These are phyloP conservation scores for Cremastobaeus sp. DNA, from an alignment of 2,888 invertebrate genomes.

Conservation along the genomic window DNA sequence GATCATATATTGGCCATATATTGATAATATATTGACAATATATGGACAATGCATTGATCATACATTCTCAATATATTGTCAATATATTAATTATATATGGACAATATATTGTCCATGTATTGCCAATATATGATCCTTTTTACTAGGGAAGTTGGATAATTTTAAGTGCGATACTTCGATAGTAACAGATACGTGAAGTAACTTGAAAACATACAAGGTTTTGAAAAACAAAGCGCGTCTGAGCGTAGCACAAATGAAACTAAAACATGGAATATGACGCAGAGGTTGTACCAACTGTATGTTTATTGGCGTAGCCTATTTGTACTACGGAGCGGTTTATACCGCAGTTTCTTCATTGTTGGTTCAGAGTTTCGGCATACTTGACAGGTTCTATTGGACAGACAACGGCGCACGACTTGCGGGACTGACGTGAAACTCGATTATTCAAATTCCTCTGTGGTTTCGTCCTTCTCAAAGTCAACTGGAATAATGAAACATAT, in stretches of 20 bases:
- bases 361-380: constrained; percentile 7
- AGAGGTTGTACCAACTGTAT: constrained; percentile 4
- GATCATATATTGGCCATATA: too few relatives aligned
- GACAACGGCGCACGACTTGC: constrained; percentile 12
- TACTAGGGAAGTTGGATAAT: too few relatives aligned
- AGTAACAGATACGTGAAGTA: too few relatives aligned
- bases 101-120: too few relatives aligned
- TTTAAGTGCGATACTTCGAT: too few relatives aligned
- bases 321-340: neutral
- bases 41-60: too few relatives aligned
- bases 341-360: constrained; percentile 8
- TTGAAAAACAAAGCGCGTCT: neutral
- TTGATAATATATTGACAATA: too few relatives aligned
- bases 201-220: too few relatives aligned
- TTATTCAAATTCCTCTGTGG: constrained; percentile 42
- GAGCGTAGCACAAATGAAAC: constrained; percentile 10
- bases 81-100: too few relatives aligned
- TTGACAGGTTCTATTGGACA: constrained; percentile 26
- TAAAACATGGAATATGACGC: constrained; percentile 13
- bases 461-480: constrained; percentile 34
- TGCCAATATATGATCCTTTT: too few relatives aligned
- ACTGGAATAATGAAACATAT: constrained; percentile 35
- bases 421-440: constrained; percentile 39
- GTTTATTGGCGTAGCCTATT: constrained; percentile 19
- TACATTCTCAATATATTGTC: too few relatives aligned